These are phyloP conservation scores for Cirrhinus mrigala DNA, from an alignment of 2,797 vertebrate genomes.

Conservation along the genomic window DNA sequence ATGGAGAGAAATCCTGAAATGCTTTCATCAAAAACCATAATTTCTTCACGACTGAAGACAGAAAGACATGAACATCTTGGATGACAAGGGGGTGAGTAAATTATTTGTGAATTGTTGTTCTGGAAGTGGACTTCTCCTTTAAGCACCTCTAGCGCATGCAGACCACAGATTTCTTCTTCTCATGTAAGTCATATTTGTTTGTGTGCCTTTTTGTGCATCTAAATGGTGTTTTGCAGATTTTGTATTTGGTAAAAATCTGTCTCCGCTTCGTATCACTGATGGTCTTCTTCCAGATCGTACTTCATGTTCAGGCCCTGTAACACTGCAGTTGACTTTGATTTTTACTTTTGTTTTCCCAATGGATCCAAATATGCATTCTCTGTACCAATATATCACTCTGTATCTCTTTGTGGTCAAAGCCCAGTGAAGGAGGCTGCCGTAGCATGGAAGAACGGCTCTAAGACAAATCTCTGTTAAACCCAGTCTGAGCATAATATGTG, in stretches of 20 bases:
- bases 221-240: neutral
- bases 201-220: neutral
- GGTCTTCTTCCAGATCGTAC: neutral
- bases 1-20: too few species aligned
- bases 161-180: neutral
- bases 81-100: too few species aligned
- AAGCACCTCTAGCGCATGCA: too few species aligned
- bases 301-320: slow-evolving; percentile 25
- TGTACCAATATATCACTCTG: slow-evolving; percentile 4
- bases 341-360: slow-evolving; percentile 15
- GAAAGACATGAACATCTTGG: too few species aligned
- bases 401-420: slow-evolving; percentile 33
- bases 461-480: slow-evolving; percentile 44
- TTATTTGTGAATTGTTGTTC: too few species aligned
- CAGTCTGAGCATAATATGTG: slow-evolving; percentile 21
- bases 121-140: too few species aligned
- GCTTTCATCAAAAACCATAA: too few species aligned
- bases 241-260: neutral
- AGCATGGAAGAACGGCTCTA: slow-evolving; percentile 1
- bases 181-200: neutral
- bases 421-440: slow-evolving; percentile 10
- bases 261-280: neutral
- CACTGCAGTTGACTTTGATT: slow-evolving; percentile 23
- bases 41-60: too few species aligned
- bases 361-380: slow-evolving; percentile 16